Evolutionary conservation across 1,140 invertebrate genomes (phyloP).

Genomic region (Anastrepha ludens): DNA sequence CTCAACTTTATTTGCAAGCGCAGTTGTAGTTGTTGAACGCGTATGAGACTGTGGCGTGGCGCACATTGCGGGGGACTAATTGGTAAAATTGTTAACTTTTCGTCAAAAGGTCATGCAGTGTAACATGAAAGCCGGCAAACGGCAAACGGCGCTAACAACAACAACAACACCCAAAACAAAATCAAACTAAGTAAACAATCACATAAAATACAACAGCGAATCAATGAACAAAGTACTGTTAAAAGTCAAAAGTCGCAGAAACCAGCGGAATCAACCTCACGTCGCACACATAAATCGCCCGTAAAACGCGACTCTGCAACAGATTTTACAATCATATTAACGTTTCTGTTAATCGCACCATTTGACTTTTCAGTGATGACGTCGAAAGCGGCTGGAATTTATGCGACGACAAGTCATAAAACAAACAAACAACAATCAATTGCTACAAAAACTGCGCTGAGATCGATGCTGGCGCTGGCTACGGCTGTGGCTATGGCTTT

Average conservation of each 20-base stretch:
- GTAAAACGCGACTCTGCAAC: background rate
- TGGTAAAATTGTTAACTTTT: constrained; percentile 50
- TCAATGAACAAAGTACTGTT: background rate
- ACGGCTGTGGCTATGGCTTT: background rate
- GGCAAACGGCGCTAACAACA: background rate
- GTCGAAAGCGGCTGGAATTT: constrained; percentile 48
- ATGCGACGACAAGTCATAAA: constrained; percentile 43
- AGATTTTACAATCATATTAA: constrained; percentile 26
- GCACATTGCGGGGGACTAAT: constrained; percentile 46
- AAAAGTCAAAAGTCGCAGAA: constrained; percentile 17
- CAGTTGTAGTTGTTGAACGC: background rate
- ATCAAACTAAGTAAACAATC: background rate
- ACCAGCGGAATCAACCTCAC: constrained; percentile 32
- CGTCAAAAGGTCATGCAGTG: constrained; percentile 8
- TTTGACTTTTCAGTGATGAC: constrained; percentile 37
- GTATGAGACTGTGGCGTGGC: background rate
- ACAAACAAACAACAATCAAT: constrained; percentile 44
- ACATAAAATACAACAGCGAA: background rate
- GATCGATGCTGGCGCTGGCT: background rate
- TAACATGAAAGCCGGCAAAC: background rate
- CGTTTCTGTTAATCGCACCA: constrained; percentile 45
- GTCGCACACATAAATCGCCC: constrained; percentile 27
- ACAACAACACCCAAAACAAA: background rate
- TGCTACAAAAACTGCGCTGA: background rate
- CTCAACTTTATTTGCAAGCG: background rate